These are phyloP conservation scores for Drosophila tristis DNA, from an alignment of 1,140 invertebrate genomes.

Conservation along the genomic window DNA sequence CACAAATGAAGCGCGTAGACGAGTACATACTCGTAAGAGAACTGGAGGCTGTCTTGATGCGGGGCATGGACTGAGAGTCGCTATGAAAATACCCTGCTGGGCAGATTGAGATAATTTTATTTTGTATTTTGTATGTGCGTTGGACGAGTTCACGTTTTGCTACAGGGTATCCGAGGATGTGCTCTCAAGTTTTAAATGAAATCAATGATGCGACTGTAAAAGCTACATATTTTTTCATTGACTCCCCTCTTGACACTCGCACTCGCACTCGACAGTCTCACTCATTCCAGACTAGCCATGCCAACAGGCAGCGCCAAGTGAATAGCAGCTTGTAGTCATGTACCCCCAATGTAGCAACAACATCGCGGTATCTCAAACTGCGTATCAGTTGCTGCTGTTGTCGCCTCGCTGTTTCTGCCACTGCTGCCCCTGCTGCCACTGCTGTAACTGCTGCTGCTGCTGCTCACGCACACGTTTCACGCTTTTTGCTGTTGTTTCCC, in stretches of 20 bases:
- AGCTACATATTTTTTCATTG: background rate
- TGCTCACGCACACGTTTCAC: constrained; percentile 70
- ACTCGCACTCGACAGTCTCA: background rate
- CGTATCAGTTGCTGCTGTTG: constrained; percentile 54
- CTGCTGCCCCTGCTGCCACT: constrained; percentile 7
- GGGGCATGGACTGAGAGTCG: background rate
- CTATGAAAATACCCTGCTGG: constrained; percentile 7
- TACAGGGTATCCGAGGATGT: constrained; percentile 5
- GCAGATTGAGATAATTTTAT: no score
- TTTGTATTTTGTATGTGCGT: no score
- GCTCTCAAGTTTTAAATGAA: constrained; percentile 49
- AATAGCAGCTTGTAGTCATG: constrained; percentile 56
- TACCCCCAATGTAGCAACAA: constrained; percentile 67
- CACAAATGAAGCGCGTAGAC: constrained; percentile 33
- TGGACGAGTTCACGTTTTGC: no score
- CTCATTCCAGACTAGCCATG: constrained; percentile 37
- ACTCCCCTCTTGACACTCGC: background rate
- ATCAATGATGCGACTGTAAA: constrained; percentile 50
- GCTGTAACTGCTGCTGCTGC: constrained; percentile 20
- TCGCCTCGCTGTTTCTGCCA: constrained; percentile 24
- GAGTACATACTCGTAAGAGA: constrained; percentile 17
- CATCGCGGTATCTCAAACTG: constrained; percentile 63
- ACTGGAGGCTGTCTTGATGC: background rate
- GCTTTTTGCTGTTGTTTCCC: constrained; percentile 59
- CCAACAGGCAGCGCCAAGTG: constrained; percentile 41